Base-by-base conservation (phyloP, 2,113 vertebrate species). In the Rhinogobius similis region DNA sequence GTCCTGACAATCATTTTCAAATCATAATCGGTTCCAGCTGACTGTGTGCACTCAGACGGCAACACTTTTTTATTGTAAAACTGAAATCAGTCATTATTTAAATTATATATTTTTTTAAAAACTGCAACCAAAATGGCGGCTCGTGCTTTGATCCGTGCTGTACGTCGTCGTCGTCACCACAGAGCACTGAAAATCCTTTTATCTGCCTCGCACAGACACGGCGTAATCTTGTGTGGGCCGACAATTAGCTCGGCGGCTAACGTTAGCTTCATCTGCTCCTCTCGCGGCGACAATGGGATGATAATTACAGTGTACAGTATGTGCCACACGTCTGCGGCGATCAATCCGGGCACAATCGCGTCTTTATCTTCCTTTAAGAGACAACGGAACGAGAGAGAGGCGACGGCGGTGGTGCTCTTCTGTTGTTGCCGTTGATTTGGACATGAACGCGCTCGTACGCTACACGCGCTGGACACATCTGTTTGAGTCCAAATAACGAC, bases 181-280 rank as follows among this genome's bases (percentile, higher is more conserved):
- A 29, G 53, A 56, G 23, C 27, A 27, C 14, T 56, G 53, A 56
- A 56, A 56, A 56, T 56, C 53, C 53, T 27, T 56, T 56, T 56
- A 56, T 56, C 53, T 27, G 24, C 10, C 56, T 32, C 26, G 20
- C 3, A 59, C 26, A 27, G 26, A 32, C 44, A 26, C 18, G 18
- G 27, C 32, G 56, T 59, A 59, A 59, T 59, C 56, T 27, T 29
- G 56, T 20, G 56, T 59, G 56, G 56, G 56, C 27, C 18, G 56
- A 59, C 26, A 59, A 59, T 59, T 59, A 59, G 56, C 56, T 59
- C 56, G 18, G 27, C 29, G 27, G 56, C 56, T 59, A 59, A 59
- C 26, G 56, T 6, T 29, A 32, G 56, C 26, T 59, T 59, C 26
- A 59, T 29, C 56, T 59, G 52, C 23, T 55, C 52, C 52, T 55